These are phyloP conservation scores for Tauraco hartlaubi DNA, from an alignment of 2,797 vertebrate genomes.

Conservation along the genomic window DNA sequence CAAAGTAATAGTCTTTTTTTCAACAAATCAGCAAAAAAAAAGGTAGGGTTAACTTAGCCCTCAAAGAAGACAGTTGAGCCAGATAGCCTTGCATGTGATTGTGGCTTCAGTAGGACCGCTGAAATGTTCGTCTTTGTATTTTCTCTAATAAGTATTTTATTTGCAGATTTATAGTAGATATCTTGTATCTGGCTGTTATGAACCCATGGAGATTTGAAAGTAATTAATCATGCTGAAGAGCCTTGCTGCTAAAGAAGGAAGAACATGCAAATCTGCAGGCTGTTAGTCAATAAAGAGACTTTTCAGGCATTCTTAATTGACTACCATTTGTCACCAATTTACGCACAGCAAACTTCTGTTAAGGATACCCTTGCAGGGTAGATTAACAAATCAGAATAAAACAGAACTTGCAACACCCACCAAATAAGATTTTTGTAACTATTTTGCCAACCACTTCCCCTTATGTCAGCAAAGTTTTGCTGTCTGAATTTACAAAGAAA, in stretches of 20 bases:
- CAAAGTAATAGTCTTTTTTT: neutral
- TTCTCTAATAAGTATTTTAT: neutral
- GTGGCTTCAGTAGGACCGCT: neutral
- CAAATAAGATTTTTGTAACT: neutral
- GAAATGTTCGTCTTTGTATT: neutral
- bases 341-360: neutral
- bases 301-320: conserved; percentile 28
- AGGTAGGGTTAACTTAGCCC: neutral
- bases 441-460: neutral
- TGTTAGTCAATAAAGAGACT: conserved; percentile 27
- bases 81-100: neutral
- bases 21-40: neutral
- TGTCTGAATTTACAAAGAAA: conserved; percentile 4
- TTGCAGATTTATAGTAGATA: neutral
- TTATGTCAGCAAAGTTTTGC: neutral
- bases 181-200: neutral
- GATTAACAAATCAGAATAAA: neutral
- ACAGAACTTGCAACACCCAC: neutral
- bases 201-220: conserved; percentile 7
- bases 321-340: neutral
- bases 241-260: neutral
- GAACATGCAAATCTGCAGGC: neutral
- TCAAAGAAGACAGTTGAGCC: neutral
- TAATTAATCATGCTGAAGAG: conserved; percentile 48
- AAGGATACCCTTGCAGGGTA: neutral